Conservation (phyloP, 2,113 vertebrate species). For the Trogon melanurus region DNA sequence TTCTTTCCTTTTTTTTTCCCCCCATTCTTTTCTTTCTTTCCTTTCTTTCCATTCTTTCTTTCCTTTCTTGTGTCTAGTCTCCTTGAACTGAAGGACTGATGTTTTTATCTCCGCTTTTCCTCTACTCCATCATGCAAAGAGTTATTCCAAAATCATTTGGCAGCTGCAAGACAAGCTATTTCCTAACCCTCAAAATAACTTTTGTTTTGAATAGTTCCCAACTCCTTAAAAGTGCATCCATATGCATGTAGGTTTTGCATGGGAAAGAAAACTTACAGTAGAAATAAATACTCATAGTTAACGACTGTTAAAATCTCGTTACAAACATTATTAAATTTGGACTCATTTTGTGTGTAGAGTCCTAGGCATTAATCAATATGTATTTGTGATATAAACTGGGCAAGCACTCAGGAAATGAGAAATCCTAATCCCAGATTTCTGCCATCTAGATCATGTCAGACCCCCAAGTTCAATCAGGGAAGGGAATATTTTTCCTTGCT, state of each 20-base stretch:
- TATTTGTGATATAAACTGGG: neutral
- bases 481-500: neutral
- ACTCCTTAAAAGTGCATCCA: constrained; percentile 74
- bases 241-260: constrained; percentile 56
- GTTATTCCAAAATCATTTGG: constrained; percentile 78
- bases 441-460: neutral
- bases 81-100: constrained; percentile 54
- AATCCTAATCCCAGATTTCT: neutral
- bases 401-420: neutral
- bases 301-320: constrained; percentile 27
- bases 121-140: constrained; percentile 67
- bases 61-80: neutral
- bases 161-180: constrained; percentile 77
- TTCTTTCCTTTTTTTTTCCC: rapidly evolving
- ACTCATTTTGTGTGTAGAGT: neutral
- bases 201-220: constrained; percentile 78
- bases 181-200: constrained; percentile 81
- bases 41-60: no score
- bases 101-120: constrained; percentile 64
- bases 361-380: neutral
- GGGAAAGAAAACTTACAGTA: constrained; percentile 59
- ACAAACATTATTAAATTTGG: neutral
- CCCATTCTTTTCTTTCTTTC: neutral
- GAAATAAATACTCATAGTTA: neutral
- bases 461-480: neutral